Conservation (phyloP, 2,797 vertebrate genomes). For the Mionectes olivaceus region DNA sequence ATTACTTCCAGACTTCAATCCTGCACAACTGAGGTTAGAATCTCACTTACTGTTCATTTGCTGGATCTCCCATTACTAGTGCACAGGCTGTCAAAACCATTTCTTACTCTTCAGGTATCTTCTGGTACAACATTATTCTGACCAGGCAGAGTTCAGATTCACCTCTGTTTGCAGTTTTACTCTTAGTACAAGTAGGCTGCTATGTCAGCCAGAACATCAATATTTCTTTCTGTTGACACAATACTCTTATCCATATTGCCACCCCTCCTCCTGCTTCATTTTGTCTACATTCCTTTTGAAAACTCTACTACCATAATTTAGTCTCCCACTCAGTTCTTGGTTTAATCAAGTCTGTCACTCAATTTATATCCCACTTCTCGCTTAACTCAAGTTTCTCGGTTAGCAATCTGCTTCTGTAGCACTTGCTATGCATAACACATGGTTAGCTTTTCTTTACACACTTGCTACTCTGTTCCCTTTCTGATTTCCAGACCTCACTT, state of each 20-base stretch:
- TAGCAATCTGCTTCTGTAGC: constrained; percentile 63
- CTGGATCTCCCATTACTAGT: neutral
- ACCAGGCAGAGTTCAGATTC: neutral
- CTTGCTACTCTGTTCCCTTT: neutral
- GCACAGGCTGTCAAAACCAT: neutral
- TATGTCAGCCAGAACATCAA: constrained; percentile 66
- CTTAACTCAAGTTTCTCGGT: constrained; percentile 51
- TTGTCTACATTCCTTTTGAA: constrained; percentile 49
- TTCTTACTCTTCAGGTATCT: neutral
- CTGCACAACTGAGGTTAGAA: neutral
- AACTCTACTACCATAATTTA: constrained; percentile 56
- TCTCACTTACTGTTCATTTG: neutral
- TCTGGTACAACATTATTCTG: neutral
- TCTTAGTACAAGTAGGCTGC: constrained; percentile 19
- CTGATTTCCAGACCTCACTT: constrained; percentile 12
- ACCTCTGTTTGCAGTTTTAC: constrained; percentile 26
- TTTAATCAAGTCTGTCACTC: constrained; percentile 73
- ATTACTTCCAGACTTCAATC: neutral
- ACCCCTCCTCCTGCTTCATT: constrained; percentile 49
- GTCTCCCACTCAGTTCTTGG: constrained; percentile 70
- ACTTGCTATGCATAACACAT: constrained; percentile 42
- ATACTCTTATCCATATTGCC: constrained; percentile 63
- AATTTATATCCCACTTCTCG: constrained; percentile 56
- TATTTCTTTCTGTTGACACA: constrained; percentile 72
- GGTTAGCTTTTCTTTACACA: constrained; percentile 35